phyloP scores from a whole-genome alignment of 2,888 invertebrate genomes.

The Opisthograptis luteolata region DNA sequence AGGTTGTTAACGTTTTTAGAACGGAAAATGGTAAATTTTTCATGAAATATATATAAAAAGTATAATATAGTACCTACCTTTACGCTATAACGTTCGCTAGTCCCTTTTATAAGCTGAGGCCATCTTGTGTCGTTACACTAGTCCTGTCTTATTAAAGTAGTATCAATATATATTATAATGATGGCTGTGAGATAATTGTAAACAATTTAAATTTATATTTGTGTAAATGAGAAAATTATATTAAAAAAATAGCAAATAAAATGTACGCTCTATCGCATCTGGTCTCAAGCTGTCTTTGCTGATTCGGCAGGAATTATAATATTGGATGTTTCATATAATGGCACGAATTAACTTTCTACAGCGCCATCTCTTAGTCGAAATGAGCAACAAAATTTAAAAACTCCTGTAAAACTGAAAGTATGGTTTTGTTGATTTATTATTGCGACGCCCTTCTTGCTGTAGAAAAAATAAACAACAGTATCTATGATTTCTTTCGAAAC shows the following conservation, averaged over 20 bases:
- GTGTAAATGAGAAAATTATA: slow-evolving; percentile 71
- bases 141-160: slow-evolving; percentile 83
- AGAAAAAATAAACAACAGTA: neutral
- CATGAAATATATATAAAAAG: slow-evolving; percentile 71
- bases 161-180: slow-evolving; percentile 84
- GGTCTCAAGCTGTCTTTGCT: slow-evolving; percentile 44
- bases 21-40: slow-evolving; percentile 79
- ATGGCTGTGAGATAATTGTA: slow-evolving; percentile 84
- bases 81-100: slow-evolving; percentile 80
- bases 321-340: neutral
- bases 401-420: slow-evolving; percentile 31
- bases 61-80: slow-evolving; percentile 56
- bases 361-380: slow-evolving; percentile 5
- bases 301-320: slow-evolving; percentile 37
- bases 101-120: slow-evolving; percentile 79
- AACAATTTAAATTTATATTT: slow-evolving; percentile 83
- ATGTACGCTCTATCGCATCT: slow-evolving; percentile 63
- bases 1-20: slow-evolving; percentile 84
- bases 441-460: too few species aligned
- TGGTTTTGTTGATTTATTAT: neutral
- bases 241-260: slow-evolving; percentile 63
- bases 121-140: slow-evolving; percentile 80
- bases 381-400: slow-evolving; percentile 12
- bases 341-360: neutral
- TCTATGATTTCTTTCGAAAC: slow-evolving; percentile 30